phyloP scores from a whole-genome alignment of 2,113 vertebrate genomes.

The zebrafish (Danio rerio) region DNA sequence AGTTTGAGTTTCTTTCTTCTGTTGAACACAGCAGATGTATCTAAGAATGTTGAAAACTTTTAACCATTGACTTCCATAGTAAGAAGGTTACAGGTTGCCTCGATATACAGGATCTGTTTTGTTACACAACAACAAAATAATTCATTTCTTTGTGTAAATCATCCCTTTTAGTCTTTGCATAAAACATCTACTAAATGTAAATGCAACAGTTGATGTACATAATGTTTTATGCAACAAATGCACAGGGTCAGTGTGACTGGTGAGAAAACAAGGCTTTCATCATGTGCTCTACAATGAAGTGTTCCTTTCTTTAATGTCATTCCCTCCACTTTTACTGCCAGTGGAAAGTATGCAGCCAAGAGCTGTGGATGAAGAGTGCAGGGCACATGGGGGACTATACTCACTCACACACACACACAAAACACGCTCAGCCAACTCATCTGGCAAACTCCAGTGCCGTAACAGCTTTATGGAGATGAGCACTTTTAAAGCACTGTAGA shows the following conservation, averaged over 20 bases:
- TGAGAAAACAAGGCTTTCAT: not conserved
- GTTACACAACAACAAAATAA: no score
- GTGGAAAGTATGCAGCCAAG: slow-evolving; percentile 40
- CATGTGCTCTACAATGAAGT: slow-evolving; percentile 47
- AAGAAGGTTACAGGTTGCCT: no score
- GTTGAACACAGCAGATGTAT: no score
- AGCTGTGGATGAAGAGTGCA: slow-evolving; percentile 10
- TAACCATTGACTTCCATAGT: no score
- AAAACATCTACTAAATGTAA: no score
- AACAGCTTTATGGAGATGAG: slow-evolving; percentile 27
- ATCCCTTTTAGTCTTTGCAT: no score
- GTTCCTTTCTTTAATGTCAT: slow-evolving; percentile 26
- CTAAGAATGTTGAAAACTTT: no score
- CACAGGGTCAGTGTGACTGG: slow-evolving; percentile 16
- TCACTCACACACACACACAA: not conserved
- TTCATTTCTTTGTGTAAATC: no score
- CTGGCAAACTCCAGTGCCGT: slow-evolving; percentile 45
- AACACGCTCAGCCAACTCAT: slow-evolving; percentile 39
- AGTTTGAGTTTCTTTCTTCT: no score
- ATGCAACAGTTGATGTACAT: not conserved
- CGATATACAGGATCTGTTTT: no score
- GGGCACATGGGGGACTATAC: slow-evolving; percentile 1
- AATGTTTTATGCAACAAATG: not conserved
- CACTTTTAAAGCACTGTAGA: slow-evolving; percentile 44
- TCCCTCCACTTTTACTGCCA: slow-evolving; percentile 42